Evolutionary conservation across 1,140 invertebrate species (phyloP).

Genomic region (Zaprionus inermis): DNA sequence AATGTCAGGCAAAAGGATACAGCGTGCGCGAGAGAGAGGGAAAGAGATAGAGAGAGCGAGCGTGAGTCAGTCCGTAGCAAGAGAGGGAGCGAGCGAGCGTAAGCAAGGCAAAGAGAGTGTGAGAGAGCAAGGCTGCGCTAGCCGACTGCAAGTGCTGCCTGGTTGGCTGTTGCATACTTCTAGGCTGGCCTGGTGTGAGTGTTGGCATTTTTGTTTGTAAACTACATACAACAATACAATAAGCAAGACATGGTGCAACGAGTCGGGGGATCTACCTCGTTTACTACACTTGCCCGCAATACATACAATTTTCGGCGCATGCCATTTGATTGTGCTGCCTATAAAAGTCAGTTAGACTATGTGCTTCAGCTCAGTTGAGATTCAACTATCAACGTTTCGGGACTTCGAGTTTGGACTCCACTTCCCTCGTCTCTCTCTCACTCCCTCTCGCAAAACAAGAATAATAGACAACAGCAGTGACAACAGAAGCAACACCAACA

Average conservation of each 20-base stretch:
- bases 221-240: conserved; percentile 83
- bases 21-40: not conserved
- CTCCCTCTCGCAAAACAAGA: too few species aligned
- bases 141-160: conserved; percentile 43
- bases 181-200: conserved; percentile 58
- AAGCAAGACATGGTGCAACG: conserved; percentile 63
- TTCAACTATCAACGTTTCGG: conserved; percentile 72
- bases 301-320: conserved; percentile 66
- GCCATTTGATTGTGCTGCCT: conserved; percentile 74
- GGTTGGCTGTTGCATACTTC: conserved; percentile 76
- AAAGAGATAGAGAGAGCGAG: conserved; percentile 13
- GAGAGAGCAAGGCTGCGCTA: not conserved
- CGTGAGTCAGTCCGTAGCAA: conserved; percentile 14
- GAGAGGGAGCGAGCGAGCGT: conserved; percentile 8
- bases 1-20: conserved; percentile 36
- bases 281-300: conserved; percentile 1
- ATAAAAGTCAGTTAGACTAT: conserved; percentile 81
- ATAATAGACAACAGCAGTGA: conserved; percentile 24
- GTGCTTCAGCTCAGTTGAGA: conserved; percentile 75
- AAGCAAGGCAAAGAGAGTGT: too few species aligned
- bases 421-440: not conserved
- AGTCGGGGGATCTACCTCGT: conserved; percentile 20
- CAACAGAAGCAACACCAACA: conserved; percentile 29
- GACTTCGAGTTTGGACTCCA: conserved; percentile 62
- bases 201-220: conserved; percentile 82